Percentiles rank a stretch among this genome's conserved stretches.
phyloP scores from a whole-genome alignment of 2,113 vertebrate genomes.

The Notarius lentiginosus region DNA sequence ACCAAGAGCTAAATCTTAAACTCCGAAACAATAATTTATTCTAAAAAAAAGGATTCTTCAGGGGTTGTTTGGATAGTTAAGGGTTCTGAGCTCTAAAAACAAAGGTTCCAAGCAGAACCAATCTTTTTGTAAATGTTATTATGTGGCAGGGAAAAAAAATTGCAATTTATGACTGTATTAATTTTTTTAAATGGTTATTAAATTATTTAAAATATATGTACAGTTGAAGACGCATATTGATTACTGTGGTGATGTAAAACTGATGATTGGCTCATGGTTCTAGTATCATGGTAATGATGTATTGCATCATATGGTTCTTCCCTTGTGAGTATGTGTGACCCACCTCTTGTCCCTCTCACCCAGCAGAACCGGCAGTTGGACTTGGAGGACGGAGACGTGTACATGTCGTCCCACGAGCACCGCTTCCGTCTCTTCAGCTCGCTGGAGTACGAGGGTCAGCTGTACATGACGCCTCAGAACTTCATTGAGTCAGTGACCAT shows the following conservation, averaged over 20 bases:
- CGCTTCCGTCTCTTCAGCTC: slow-evolving; percentile 92
- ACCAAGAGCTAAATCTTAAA: background rate
- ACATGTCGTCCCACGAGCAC: slow-evolving; percentile 91
- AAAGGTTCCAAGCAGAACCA: no score
- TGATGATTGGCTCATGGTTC: background rate
- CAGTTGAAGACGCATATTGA: background rate
- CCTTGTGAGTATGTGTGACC: background rate
- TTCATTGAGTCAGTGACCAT: slow-evolving; percentile 95
- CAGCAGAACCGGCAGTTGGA: slow-evolving; percentile 72
- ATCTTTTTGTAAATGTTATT: no score
- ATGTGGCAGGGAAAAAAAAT: no score
- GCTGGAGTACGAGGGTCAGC: slow-evolving; percentile 92
- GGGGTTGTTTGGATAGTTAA: background rate
- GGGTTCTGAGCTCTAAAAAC: background rate
- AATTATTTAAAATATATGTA: background rate
- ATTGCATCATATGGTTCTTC: background rate
- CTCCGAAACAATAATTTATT: no score
- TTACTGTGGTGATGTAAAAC: background rate
- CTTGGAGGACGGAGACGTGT: slow-evolving; percentile 86
- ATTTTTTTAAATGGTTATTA: no score
- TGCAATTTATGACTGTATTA: no score
- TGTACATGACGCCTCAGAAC: slow-evolving; percentile 96
- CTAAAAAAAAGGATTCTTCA: no score
- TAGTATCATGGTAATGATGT: background rate
- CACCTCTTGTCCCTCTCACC: background rate